These are phyloP conservation scores for Pterocles gutturalis DNA, from an alignment of 2,113 vertebrate genomes.

Conservation along the genomic window DNA sequence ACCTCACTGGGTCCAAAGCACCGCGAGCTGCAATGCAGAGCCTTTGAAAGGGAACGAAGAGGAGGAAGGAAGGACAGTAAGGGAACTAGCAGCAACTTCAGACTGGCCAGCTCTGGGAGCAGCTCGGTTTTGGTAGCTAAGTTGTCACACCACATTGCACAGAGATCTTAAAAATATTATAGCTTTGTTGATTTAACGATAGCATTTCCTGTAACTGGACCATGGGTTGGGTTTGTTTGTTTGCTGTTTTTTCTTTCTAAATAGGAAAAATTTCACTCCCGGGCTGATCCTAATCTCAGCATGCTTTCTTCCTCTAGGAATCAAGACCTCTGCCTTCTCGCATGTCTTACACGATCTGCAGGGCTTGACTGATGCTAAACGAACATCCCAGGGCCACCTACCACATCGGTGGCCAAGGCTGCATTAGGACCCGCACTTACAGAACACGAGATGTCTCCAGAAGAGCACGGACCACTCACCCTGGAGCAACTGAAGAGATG, in stretches of 20 bases:
- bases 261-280: not conserved
- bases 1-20: not conserved
- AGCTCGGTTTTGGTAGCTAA: not conserved
- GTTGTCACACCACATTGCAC: not conserved
- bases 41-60: not conserved
- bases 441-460: not conserved
- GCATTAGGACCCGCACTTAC: not conserved
- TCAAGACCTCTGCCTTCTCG: not conserved
- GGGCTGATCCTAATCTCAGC: not conserved
- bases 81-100: not conserved
- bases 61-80: not conserved
- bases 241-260: not conserved
- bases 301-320: not conserved
- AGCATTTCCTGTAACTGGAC: not conserved
- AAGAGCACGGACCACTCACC: not conserved
- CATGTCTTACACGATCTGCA: not conserved
- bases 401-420: not conserved
- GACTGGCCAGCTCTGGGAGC: not conserved
- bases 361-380: not conserved
- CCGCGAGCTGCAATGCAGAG: not conserved
- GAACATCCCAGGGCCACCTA: not conserved
- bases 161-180: not conserved
- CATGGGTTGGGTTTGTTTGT: not conserved
- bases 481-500: fast-evolving
- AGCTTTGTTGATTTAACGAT: not conserved